Evolutionary conservation across 2,888 invertebrate genomes (phyloP).

Genomic region (Hirtodrosophila cameraria): DNA sequence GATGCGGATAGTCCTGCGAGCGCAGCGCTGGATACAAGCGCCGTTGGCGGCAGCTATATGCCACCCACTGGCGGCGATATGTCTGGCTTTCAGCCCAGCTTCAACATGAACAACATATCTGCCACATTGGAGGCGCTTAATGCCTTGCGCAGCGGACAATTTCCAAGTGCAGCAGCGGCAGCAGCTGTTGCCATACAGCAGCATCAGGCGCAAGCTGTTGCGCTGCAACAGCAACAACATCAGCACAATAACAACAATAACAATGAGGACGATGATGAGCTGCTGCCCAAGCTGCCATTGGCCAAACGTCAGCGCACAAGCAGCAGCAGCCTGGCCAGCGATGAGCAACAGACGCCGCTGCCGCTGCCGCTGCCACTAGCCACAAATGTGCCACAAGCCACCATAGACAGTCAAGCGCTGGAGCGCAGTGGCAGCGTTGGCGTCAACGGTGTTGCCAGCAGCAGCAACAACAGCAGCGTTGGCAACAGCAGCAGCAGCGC

Average conservation of each 20-base stretch:
- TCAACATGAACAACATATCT: constrained; percentile 83
- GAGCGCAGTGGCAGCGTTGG: constrained; percentile 47
- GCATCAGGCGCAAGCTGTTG: constrained; percentile 73
- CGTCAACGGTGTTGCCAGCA: constrained; percentile 8
- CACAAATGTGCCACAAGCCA: constrained; percentile 14
- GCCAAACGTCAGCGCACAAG: constrained; percentile 78
- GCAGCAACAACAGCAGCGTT: constrained; percentile 2
- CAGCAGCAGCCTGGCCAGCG: constrained; percentile 62
- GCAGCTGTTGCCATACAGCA: constrained; percentile 80
- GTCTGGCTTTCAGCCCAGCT: constrained; percentile 79
- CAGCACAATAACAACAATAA: constrained; percentile 60
- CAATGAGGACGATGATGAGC: constrained; percentile 72
- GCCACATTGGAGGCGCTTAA: constrained; percentile 83
- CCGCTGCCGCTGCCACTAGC: constrained; percentile 26
- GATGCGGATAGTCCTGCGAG: constrained; percentile 66
- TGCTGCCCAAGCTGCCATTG: constrained; percentile 56
- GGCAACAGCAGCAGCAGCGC: constrained; percentile 35
- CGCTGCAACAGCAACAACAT: constrained; percentile 69
- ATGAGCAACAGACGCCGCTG: constrained; percentile 54
- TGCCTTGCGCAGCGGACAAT: constrained; percentile 82
- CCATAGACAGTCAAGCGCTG: constrained; percentile 58
- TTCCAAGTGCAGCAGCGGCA: constrained; percentile 81
- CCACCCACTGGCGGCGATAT: constrained; percentile 72
- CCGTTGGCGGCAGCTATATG: constrained; percentile 59
- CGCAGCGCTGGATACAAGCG: constrained; percentile 50